Percentiles rank a stretch among this genome's conserved stretches.
Conservation (phyloP, 2,113 vertebrate species). For the Spilogale gracilis region DNA sequence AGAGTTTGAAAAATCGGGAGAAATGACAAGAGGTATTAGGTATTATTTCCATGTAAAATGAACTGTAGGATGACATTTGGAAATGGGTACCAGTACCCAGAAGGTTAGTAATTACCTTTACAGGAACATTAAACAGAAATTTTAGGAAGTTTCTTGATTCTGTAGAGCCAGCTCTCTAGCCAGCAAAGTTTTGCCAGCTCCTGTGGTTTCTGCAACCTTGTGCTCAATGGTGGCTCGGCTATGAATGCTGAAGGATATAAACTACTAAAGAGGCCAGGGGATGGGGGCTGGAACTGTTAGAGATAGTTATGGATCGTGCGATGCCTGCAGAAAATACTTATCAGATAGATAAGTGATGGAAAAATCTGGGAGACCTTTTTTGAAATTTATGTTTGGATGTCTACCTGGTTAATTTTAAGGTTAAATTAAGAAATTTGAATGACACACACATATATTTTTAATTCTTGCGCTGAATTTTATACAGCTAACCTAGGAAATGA, state of each 20-base stretch:
- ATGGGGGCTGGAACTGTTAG: neutral
- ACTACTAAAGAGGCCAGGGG: neutral
- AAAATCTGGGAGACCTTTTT: neutral
- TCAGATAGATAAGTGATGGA: neutral
- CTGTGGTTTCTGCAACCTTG: neutral
- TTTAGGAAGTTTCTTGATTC: constrained; percentile 36
- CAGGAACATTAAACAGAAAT: constrained; percentile 32
- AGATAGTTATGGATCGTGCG: neutral
- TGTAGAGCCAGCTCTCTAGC: neutral
- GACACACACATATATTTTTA: neutral
- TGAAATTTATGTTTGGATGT: neutral
- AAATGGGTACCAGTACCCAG: neutral
- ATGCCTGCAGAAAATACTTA: constrained; percentile 22
- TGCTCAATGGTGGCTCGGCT: neutral
- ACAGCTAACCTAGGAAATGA: constrained; percentile 9
- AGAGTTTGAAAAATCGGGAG: constrained; percentile 9
- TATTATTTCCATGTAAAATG: constrained; percentile 28
- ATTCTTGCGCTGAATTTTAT: neutral
- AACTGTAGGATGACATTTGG: neutral
- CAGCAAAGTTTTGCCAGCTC: neutral
- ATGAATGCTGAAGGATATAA: neutral
- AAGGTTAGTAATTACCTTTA: constrained; percentile 52
- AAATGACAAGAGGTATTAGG: constrained; percentile 11
- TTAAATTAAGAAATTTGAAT: constrained; percentile 12
- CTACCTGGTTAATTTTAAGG: constrained; percentile 41